These are phyloP conservation scores for Andrena praecox DNA, from an alignment of 2,888 invertebrate genomes.

Conservation along the genomic window DNA sequence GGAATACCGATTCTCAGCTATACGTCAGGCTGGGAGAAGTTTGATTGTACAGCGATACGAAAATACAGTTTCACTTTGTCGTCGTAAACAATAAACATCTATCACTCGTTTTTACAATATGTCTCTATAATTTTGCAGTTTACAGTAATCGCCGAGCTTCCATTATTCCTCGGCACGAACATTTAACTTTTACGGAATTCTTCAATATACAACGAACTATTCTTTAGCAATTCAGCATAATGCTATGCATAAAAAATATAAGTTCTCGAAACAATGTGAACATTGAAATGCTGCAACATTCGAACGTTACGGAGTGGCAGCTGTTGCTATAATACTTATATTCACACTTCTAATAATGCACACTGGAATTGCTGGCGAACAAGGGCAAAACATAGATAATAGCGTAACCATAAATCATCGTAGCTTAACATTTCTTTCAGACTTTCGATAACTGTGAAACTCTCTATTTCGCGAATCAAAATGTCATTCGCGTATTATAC, in stretches of 20 bases:
- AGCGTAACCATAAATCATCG: constrained; percentile 54
- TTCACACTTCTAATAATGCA: constrained; percentile 41
- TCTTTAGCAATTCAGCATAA: constrained; percentile 52
- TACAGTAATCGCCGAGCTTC: constrained; percentile 52
- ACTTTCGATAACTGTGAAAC: constrained; percentile 17
- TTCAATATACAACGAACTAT: constrained; percentile 59
- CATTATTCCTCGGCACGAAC: constrained; percentile 30
- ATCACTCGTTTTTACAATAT: constrained; percentile 59
- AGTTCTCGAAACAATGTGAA: constrained; percentile 45
- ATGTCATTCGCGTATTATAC: constrained; percentile 14
- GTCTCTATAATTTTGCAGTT: constrained; percentile 54
- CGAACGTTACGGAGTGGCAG: constrained; percentile 48
- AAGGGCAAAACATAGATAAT: constrained; percentile 39
- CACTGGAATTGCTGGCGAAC: constrained; percentile 44
- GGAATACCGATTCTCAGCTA: constrained; percentile 60
- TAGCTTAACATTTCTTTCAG: constrained; percentile 17
- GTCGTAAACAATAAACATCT: constrained; percentile 62
- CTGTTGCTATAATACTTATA: constrained; percentile 45
- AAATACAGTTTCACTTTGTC: constrained; percentile 77
- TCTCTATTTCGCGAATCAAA: constrained; percentile 27
- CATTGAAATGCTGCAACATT: constrained; percentile 48
- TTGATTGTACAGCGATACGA: constrained; percentile 75
- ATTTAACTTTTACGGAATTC: constrained; percentile 45
- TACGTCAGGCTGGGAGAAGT: constrained; percentile 69
- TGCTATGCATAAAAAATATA: constrained; percentile 59